Conservation (phyloP, 2,797 vertebrate species). For the Crypturellus tataupa region DNA sequence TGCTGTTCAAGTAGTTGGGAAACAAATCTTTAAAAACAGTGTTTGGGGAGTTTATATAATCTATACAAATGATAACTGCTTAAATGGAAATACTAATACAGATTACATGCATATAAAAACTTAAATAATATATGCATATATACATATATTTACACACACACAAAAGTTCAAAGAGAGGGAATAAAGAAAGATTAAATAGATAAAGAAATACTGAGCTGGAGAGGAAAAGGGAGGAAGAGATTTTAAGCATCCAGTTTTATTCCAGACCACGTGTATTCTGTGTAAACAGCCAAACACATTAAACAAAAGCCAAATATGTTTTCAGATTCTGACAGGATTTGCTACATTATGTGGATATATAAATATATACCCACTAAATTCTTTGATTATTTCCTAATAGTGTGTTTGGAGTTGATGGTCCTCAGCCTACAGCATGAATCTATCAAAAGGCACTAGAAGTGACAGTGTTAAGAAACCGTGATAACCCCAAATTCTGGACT, state of each 20-base stretch:
- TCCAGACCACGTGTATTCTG: conserved; percentile 29
- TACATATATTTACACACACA: background rate
- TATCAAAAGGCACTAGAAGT: background rate
- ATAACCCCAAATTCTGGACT: background rate
- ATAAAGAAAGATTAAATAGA: background rate
- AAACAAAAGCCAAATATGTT: conserved; percentile 59
- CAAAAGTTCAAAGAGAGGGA: background rate
- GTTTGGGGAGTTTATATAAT: background rate
- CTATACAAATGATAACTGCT: conserved; percentile 53
- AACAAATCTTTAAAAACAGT: conserved; percentile 54
- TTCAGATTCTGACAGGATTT: conserved; percentile 57
- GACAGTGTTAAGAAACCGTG: background rate
- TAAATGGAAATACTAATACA: conserved; percentile 46
- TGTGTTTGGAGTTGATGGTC: conserved; percentile 11
- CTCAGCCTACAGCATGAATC: background rate
- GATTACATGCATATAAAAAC: background rate
- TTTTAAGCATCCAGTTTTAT: conserved; percentile 64
- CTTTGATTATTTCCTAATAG: conserved; percentile 39
- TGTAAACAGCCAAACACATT: conserved; percentile 55
- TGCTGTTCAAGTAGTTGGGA: conserved; percentile 30
- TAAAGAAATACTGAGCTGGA: conserved; percentile 43
- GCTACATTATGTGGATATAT: background rate
- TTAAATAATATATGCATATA: background rate
- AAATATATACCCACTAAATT: background rate
- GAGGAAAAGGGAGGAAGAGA: conserved; percentile 37